A percentile compares a stretch with the other conserved stretches of the same genome.
Conservation (phyloP, 2,113 vertebrate species). For the Sisor rabdophorus region DNA sequence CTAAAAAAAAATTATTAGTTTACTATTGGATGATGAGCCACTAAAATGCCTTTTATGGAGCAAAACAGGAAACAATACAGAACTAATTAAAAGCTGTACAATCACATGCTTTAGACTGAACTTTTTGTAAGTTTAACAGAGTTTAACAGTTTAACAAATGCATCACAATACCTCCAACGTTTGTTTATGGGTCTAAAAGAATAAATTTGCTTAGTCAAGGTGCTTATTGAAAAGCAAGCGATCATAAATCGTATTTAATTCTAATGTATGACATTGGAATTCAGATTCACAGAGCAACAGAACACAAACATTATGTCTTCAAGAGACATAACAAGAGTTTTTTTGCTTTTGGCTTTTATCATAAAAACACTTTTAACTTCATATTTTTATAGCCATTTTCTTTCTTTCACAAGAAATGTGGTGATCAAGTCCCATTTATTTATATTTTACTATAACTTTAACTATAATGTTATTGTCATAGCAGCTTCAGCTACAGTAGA, state of each 20-base stretch:
- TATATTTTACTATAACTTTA: too few species aligned
- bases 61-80: constrained; percentile 34
- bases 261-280: background rate
- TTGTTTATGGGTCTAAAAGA: constrained; percentile 3
- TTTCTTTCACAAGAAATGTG: too few species aligned
- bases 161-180: constrained; percentile 3
- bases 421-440: too few species aligned
- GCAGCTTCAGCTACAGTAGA: too few species aligned
- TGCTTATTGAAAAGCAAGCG: constrained; percentile 5
- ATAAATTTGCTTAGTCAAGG: background rate
- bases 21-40: constrained; percentile 10
- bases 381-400: background rate
- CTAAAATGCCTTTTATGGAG: constrained; percentile 27
- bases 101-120: constrained; percentile 20
- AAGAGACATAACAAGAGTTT: background rate
- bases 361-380: background rate
- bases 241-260: constrained; percentile 14
- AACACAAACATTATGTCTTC: background rate
- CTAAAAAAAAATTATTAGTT: constrained; percentile 19
- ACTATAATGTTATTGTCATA: too few species aligned
- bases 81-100: constrained; percentile 26
- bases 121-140: constrained; percentile 18
- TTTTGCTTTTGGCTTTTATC: background rate
- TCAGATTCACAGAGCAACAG: background rate
- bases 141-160: too few species aligned